Base-by-base conservation (phyloP, 2,113 vertebrate species). In the Electrona antarctica region DNA sequence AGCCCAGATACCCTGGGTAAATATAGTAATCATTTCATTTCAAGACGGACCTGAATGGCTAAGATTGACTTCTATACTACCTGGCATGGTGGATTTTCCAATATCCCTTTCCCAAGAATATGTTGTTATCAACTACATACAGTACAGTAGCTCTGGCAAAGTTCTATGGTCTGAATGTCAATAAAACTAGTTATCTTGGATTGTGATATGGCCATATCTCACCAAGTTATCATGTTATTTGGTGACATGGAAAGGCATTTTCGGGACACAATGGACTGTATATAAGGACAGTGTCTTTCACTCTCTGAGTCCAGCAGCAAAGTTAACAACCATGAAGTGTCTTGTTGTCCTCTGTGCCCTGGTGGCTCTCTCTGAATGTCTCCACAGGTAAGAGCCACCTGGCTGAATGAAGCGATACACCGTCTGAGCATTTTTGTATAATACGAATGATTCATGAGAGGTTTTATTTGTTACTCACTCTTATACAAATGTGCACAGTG, bases 281-380 rank as follows among this genome's bases (percentile, higher is more conserved):
- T 90, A 87, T 80, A 90, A 61, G 71, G 8, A 50, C 64, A 29
- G n/a, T 48, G n/a, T 61, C 65, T 55, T n/a, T 63, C 72, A 81
- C 46, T 67, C 54, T 5, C 54, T 41, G 41, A 48, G 60, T 69
- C 70, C n/a, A 58, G 28, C 76, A 60, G 51, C n/a, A 56, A 45
- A 79, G 61, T 58, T 14, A 81, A 58, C 46, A 7, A 52, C 69
- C 73, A 88, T 2, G 95, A 87, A 74, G 90, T 15, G 65, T 76
- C 86, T 92, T 0, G 13, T 92, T 7, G 59, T 91, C 2, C 78
- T 95, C 0, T 80, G 90, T 0, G 81, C 88, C 3, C 69, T 90
- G 7, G 55, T 93, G 10, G 81, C 89, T 29, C 55, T 95, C 8
- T 69, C 88, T 3, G 90, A 94, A 14, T 89, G 90, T 7, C 0